These are phyloP conservation scores for Pristiophorus japonicus DNA, from an alignment of 2,113 vertebrate genomes.

Conservation along the genomic window DNA sequence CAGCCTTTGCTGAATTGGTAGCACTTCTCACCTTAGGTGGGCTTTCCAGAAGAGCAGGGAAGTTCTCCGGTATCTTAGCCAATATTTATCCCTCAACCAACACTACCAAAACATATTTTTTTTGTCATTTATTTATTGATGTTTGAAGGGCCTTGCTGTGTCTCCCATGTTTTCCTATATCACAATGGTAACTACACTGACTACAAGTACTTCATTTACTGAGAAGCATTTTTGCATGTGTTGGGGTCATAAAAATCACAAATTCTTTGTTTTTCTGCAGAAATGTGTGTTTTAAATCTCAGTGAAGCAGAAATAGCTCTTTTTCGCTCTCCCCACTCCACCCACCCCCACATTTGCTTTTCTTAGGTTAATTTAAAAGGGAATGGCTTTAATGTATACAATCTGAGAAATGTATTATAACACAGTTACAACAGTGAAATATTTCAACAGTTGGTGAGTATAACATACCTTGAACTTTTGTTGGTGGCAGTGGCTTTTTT, in stretches of 20 bases:
- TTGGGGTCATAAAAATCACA: neutral
- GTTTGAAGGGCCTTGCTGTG: neutral
- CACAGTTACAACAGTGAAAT: neutral
- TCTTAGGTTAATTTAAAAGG: too few relatives aligned
- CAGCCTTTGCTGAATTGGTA: neutral
- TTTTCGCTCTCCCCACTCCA: too few relatives aligned
- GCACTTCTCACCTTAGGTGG: neutral
- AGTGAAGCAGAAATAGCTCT: neutral
- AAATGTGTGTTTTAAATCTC: neutral
- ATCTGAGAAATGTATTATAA: neutral
- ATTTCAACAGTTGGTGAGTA: neutral
- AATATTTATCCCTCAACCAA: neutral
- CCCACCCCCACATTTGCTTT: too few relatives aligned
- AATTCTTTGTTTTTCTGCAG: neutral
- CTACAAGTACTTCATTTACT: neutral
- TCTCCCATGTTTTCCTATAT: neutral
- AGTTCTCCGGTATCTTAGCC: neutral
- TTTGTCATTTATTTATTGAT: neutral
- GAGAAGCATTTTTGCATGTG: neutral
- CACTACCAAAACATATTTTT: neutral
- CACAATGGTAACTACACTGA: neutral
- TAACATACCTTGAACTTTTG: conserved; percentile 65
- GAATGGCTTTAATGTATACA: neutral
- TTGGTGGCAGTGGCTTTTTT: conserved; percentile 74
- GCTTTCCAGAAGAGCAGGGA: neutral